Conservation (phyloP, 2,888 invertebrate species). For the Eristalis tenax region DNA sequence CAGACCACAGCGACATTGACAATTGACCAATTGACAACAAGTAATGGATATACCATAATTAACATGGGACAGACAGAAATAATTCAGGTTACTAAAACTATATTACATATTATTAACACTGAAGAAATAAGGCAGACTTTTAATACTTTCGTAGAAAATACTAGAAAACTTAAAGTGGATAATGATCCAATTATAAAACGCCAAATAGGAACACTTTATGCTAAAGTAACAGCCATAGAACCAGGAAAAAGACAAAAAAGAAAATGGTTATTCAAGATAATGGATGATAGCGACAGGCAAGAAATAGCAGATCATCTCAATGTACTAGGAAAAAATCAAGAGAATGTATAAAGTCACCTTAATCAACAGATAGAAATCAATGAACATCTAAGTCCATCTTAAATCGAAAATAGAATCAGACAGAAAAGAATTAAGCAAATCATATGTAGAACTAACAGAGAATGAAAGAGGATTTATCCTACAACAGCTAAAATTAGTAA, state of each 20-base stretch:
- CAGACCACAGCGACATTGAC: not conserved
- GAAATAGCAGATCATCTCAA: not conserved
- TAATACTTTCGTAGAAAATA: not conserved
- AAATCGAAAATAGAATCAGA: not conserved
- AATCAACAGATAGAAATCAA: not conserved
- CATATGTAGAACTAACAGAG: not conserved
- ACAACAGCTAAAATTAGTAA: not conserved
- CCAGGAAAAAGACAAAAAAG: not conserved
- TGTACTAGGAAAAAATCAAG: not conserved
- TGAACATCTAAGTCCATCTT: not conserved
- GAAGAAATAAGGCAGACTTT: not conserved
- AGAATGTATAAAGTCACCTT: not conserved
- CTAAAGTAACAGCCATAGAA: conserved; percentile 6
- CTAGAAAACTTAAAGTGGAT: conserved; percentile 2
- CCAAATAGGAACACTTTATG: conserved; percentile 1
- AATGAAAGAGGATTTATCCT: not conserved
- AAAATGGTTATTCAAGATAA: not conserved
- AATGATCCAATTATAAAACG: not conserved
- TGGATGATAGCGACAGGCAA: not conserved
- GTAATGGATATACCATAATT: conserved; percentile 11
- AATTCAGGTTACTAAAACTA: conserved; percentile 2
- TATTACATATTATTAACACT: too few relatives aligned
- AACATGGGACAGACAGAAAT: conserved; percentile 23
- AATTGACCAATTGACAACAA: not conserved
- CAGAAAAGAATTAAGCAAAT: not conserved